These are phyloP conservation scores for Acanthurus leucopareius DNA, from an alignment of 2,797 vertebrate species.

Conservation along the genomic window DNA sequence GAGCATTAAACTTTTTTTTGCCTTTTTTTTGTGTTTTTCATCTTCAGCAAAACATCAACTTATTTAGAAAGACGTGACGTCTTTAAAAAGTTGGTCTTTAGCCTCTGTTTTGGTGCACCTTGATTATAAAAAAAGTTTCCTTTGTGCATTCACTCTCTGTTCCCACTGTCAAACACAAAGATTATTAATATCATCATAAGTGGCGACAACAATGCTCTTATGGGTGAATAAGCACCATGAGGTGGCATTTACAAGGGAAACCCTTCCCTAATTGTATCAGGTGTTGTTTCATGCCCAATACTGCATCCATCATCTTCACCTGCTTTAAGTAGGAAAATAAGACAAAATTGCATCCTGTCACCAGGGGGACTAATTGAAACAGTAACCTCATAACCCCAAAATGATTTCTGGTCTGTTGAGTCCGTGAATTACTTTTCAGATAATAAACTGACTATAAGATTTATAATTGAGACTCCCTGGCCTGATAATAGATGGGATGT, in stretches of 20 bases:
- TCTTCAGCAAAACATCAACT: not conserved
- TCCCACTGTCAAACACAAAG: slow-evolving; percentile 42
- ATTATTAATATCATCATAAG: slow-evolving; percentile 50
- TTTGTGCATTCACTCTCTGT: slow-evolving; percentile 9
- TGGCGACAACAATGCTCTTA: slow-evolving; percentile 43
- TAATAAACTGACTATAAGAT: slow-evolving; percentile 62
- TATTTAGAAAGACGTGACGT: slow-evolving; percentile 2
- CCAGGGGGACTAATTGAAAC: slow-evolving; percentile 67
- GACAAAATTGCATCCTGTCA: slow-evolving; percentile 56
- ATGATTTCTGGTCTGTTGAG: slow-evolving; percentile 66
- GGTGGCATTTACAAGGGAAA: slow-evolving; percentile 50
- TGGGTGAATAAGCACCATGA: slow-evolving; percentile 36
- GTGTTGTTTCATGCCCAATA: slow-evolving; percentile 32
- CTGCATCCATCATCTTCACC: slow-evolving; percentile 55
- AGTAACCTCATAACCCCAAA: slow-evolving; percentile 70
- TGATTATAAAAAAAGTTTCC: slow-evolving; percentile 9
- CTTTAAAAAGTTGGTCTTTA: not conserved
- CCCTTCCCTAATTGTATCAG: slow-evolving; percentile 51
- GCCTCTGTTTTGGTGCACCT: not conserved
- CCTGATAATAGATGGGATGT: slow-evolving; percentile 68
- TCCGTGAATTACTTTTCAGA: slow-evolving; percentile 62
- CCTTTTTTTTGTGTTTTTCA: not conserved
- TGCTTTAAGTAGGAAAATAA: slow-evolving; percentile 47
- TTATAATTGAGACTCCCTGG: slow-evolving; percentile 72
- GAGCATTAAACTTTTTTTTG: no score